These are phyloP conservation scores for Acanthosepion pharaonis DNA, from an alignment of 2,888 invertebrate species.

Conservation along the genomic window DNA sequence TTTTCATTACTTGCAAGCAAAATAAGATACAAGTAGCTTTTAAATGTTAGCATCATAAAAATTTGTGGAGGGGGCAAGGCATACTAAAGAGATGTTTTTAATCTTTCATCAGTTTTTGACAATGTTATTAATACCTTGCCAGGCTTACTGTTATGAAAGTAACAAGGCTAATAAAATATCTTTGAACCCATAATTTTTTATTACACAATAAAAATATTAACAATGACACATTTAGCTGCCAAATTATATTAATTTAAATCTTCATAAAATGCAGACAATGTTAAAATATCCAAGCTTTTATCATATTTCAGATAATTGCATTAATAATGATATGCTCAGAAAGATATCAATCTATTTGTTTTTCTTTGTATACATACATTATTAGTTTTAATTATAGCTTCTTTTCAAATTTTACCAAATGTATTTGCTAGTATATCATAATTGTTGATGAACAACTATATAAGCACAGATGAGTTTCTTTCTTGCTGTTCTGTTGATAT, in stretches of 20 bases:
- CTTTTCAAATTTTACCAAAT: too few species aligned
- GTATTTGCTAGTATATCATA: background rate
- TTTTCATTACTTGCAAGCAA: too few species aligned
- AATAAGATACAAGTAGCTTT: too few species aligned
- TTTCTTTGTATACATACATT: background rate
- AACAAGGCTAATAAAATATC: background rate
- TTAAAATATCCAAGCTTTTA: background rate
- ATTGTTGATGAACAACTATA: background rate
- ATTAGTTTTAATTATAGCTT: background rate
- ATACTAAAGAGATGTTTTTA: too few species aligned
- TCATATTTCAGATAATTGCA: slow-evolving; percentile 33
- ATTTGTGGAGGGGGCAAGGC: too few species aligned
- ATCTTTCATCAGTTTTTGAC: background rate
- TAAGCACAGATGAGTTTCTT: too few species aligned
- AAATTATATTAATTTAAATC: background rate
- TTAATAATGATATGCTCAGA: too few species aligned
- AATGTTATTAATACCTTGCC: background rate
- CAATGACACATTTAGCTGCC: background rate
- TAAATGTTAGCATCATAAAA: too few species aligned
- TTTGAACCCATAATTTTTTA: background rate
- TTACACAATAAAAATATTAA: background rate
- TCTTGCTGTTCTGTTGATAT: too few species aligned
- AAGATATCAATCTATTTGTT: background rate
- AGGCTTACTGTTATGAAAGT: background rate
- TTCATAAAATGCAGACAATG: background rate